Evolutionary conservation across 1,140 invertebrate species (phyloP), one percentile per base, ranked within the genome.

Genomic region (Latrodectus geometricus): DNA sequence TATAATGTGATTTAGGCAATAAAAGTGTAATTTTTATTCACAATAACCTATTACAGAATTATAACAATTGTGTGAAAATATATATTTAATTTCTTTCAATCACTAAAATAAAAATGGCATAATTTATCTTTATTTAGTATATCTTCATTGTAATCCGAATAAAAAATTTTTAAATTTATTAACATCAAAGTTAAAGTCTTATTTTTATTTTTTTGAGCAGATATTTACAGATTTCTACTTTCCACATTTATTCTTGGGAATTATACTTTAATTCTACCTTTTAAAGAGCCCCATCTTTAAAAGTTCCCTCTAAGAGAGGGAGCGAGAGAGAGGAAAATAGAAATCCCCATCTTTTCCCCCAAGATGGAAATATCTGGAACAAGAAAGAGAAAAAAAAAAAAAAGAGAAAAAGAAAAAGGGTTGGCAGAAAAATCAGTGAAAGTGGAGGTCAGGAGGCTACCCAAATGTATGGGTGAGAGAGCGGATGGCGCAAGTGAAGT

Each of bases 391-490:
- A 52, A 21, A 21, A 20, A 56, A 54, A 56, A 48, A 73, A 12
- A 12, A 48, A 50, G 14, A 7, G 20, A 23, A 35, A 35, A 15
- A 56, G 20, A 35, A 61, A 75, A 75, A 69, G 20, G 20, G 68
- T 20, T 11, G 11, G 65, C 12, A 54, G 4, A 48, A 72, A 76
- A 61, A 69, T 35, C 68, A 76, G 82, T 75, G 82, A 84, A 84
- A 84, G 73, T 76, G 73, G 82, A 83, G 82, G 82, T 84, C 65
- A 69, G 15, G 80, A n/a, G 80, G 78, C 70, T 15, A 74, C 70
- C 70, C 48, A 20, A 83, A 74, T 74, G 52, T 14, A 56, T 17
- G 23, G 50, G 73, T 20, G 73, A 75, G 20, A 50, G 66, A 72
- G 21, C 77, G 80, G 72, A 76, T 65, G 72, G 15, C 48, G 73